A percentile compares a stretch with the other conserved stretches of the same genome.
Evolutionary conservation across 2,888 invertebrate genomes (phyloP).

Genomic region (Agrotis exclamationis): DNA sequence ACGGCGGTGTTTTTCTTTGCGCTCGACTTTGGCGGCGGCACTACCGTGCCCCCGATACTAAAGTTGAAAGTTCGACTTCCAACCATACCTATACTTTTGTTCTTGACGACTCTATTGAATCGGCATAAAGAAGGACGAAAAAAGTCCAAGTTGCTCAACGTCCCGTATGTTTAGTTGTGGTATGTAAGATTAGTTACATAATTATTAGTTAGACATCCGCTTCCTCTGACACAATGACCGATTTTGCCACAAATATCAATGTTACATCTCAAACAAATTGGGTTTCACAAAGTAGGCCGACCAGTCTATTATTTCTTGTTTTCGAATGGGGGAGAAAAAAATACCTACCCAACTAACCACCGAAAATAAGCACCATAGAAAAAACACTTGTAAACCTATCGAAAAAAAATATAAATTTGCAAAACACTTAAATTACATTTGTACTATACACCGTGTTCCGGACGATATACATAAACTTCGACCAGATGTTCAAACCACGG

Average conservation of each 20-base stretch:
- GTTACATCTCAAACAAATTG: slow-evolving; percentile 72
- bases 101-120: no score
- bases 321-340: slow-evolving; percentile 24
- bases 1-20: no score
- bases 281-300: slow-evolving; percentile 74
- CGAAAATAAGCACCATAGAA: neutral
- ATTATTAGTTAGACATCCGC: slow-evolving; percentile 66
- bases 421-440: no score
- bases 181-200: slow-evolving; percentile 51
- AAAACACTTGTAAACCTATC: neutral
- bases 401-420: no score
- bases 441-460: no score
- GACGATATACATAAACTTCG: no score
- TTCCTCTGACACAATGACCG: slow-evolving; percentile 40
- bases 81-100: no score
- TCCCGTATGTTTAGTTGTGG: slow-evolving; percentile 27
- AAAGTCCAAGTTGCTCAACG: neutral
- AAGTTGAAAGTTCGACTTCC: neutral
- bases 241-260: slow-evolving; percentile 69
- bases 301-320: slow-evolving; percentile 11
- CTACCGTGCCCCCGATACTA: no score
- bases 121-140: no score
- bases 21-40: no score
- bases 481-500: no score
- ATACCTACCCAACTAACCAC: neutral